These are phyloP conservation scores for Drosophila auraria DNA, from an alignment of 1,140 invertebrate genomes.

Conservation along the genomic window DNA sequence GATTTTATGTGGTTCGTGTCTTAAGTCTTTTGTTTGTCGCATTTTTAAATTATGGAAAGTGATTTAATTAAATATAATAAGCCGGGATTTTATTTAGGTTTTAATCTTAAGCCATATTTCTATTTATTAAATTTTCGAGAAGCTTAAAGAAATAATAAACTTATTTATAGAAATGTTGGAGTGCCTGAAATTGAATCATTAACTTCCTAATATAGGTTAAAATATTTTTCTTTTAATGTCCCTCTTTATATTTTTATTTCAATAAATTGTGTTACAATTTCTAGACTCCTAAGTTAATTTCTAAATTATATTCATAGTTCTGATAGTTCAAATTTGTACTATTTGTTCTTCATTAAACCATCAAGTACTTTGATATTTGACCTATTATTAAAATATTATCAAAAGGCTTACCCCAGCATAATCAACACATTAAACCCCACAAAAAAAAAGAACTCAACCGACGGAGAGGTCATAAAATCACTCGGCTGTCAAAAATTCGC, in stretches of 20 bases:
- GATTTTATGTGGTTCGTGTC: conserved; percentile 6
- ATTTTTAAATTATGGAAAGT: neutral
- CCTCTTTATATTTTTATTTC: no score
- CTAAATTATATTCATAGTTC: neutral
- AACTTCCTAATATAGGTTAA: no score
- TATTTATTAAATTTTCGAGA: no score
- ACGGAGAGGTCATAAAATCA: conserved; percentile 64
- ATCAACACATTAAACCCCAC: conserved; percentile 27
- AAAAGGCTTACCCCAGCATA: neutral
- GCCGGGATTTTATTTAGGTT: neutral
- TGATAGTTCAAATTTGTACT: no score
- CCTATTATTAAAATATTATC: conserved; percentile 7
- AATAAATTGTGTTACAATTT: no score
- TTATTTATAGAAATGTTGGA: no score
- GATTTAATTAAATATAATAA: no score
- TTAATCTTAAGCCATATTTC: no score
- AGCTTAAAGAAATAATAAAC: no score
- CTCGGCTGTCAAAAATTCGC: conserved; percentile 75
- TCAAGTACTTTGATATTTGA: neutral
- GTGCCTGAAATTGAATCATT: no score
- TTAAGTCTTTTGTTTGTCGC: conserved; percentile 19
- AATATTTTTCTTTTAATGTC: no score
- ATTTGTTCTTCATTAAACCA: neutral
- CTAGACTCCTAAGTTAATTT: no score
- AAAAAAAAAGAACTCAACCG: conserved; percentile 8